Evolutionary conservation across 2,113 vertebrate genomes (phyloP).

Genomic region (Geococcyx californianus): DNA sequence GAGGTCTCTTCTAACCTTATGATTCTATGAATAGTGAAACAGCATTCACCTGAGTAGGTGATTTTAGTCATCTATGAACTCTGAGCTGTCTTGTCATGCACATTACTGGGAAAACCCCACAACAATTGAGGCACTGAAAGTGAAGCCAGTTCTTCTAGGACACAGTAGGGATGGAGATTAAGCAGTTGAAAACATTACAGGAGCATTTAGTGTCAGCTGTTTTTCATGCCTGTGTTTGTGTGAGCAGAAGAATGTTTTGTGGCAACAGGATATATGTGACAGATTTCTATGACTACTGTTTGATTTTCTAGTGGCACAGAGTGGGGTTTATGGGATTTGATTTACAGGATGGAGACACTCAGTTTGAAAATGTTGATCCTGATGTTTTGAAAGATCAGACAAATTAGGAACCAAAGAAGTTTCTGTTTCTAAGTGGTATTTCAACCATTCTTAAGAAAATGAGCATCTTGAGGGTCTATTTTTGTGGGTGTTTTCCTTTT

Average conservation of each 20-base stretch:
- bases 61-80: background rate
- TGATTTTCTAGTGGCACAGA: background rate
- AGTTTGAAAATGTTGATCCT: background rate
- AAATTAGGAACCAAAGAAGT: background rate
- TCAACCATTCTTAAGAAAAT: background rate
- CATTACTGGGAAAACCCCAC: background rate
- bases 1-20: no score
- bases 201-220: fast-evolving
- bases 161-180: background rate
- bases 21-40: no score
- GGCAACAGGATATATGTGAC: fast-evolving
- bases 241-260: background rate
- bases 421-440: background rate
- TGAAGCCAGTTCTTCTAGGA: background rate
- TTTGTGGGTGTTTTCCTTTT: background rate
- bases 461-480: background rate
- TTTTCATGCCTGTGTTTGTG: background rate
- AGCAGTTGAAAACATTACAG: background rate
- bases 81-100: background rate
- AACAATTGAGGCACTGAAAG: background rate
- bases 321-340: background rate
- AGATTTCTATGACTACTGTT: background rate
- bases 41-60: background rate
- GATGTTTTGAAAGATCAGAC: background rate
- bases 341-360: background rate